Percentiles rank a stretch among this genome's conserved stretches.
phyloP scores from a whole-genome alignment of 2,113 vertebrate genomes.

The Pelobates fuscus region DNA sequence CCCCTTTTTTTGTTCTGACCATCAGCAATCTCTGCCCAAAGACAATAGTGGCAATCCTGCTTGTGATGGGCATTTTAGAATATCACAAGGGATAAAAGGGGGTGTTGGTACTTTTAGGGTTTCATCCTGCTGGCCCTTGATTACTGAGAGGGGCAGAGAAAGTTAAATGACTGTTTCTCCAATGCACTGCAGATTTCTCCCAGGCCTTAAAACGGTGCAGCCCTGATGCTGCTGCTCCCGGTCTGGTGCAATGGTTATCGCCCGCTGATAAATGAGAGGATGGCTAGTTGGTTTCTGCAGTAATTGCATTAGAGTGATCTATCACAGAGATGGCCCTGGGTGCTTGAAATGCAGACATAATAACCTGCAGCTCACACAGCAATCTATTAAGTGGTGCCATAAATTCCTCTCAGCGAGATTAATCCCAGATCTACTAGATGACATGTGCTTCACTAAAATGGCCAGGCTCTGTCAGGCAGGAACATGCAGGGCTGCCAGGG shows the following conservation, averaged over 20 bases:
- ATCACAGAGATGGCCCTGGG: not conserved
- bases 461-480: not conserved
- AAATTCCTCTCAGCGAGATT: constrained; percentile 38
- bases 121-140: no score
- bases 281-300: constrained; percentile 4
- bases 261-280: not conserved
- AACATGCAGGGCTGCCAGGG: not conserved
- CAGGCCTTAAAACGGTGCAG: not conserved
- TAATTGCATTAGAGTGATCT: constrained; percentile 34
- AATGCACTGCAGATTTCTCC: not conserved
- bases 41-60: no score
- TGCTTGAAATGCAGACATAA: constrained; percentile 28
- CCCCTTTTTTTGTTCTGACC: no score
- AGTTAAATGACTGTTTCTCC: no score
- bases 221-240: not conserved
- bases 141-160: no score
- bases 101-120: no score
- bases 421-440: constrained; percentile 28
- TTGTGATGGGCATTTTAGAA: no score
- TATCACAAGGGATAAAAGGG: no score
- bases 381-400: constrained; percentile 41
- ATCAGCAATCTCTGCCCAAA: no score
- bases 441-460: constrained; percentile 6
- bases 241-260: not conserved
- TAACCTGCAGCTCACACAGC: constrained; percentile 22